Conservation (phyloP, 2,888 invertebrate species). For the Cerastis leucographa region DNA sequence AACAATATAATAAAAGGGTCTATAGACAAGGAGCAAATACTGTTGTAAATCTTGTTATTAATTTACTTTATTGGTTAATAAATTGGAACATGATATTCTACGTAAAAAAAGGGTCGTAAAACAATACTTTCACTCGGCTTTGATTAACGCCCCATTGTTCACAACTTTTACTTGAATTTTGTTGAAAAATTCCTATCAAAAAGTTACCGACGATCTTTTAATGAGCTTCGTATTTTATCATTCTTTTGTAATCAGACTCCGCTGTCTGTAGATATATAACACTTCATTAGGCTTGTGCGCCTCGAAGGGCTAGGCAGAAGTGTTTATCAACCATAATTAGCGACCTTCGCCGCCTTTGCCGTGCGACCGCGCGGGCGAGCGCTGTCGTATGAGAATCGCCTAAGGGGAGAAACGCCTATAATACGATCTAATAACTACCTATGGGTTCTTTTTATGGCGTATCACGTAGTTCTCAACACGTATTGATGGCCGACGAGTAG, state of each 20-base stretch:
- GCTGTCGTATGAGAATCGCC: not conserved
- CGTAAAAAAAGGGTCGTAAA: conserved; percentile 23
- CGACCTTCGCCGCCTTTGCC: not conserved
- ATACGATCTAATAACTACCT: conserved; percentile 9
- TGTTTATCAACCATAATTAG: not conserved
- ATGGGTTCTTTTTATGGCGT: conserved; percentile 10
- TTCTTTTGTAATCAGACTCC: conserved; percentile 21
- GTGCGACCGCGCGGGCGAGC: not conserved
- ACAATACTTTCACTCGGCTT: conserved; percentile 32
- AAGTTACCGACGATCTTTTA: conserved; percentile 18
- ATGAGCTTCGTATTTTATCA: conserved; percentile 19
- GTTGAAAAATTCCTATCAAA: conserved; percentile 20
- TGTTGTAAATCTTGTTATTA: conserved; percentile 27
- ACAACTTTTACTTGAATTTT: conserved; percentile 26
- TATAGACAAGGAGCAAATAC: conserved; percentile 10
- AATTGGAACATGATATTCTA: conserved; percentile 45
- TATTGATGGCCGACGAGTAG: conserved; percentile 6
- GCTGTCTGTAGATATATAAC: not conserved
- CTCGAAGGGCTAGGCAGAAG: not conserved
- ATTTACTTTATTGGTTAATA: conserved; percentile 32
- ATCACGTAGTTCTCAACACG: conserved; percentile 29
- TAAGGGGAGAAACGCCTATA: not conserved
- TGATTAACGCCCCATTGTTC: conserved; percentile 40
- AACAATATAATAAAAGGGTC: not conserved
- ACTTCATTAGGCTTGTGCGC: not conserved